These are phyloP conservation scores for Yoshiicerus persimilis DNA, from an alignment of 1,140 invertebrate species.

Conservation along the genomic window DNA sequence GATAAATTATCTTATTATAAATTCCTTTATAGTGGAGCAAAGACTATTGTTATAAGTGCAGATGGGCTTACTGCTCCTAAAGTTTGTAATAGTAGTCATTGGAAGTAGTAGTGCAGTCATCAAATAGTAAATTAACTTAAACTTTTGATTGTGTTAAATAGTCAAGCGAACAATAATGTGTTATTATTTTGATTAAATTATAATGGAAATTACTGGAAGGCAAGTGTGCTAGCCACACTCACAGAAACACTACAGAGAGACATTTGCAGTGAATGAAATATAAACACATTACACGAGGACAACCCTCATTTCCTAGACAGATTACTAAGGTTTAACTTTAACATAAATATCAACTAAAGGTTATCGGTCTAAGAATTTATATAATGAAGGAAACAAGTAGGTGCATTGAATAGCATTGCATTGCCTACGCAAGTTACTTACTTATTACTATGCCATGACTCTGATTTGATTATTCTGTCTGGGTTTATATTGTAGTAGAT, in stretches of 20 bases:
- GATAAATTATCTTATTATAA: not conserved
- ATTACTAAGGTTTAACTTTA: too few species aligned
- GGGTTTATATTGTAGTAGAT: not conserved
- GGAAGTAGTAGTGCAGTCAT: not conserved
- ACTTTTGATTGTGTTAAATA: not conserved
- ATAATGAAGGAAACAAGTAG: not conserved
- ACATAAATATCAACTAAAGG: not conserved
- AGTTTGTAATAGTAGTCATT: not conserved
- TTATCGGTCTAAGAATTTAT: not conserved
- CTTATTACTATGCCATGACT: not conserved
- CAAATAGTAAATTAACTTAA: not conserved
- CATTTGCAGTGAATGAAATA: not conserved
- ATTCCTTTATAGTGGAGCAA: not conserved
- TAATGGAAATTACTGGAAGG: not conserved
- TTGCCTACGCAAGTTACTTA: not conserved
- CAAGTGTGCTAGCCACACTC: not conserved
- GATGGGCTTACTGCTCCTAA: not conserved
- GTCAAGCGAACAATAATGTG: not conserved
- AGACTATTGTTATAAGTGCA: not conserved
- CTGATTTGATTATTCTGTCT: not conserved
- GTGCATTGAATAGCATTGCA: not conserved
- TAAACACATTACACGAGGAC: not conserved
- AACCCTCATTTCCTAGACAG: not conserved
- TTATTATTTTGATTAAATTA: constrained; percentile 20
- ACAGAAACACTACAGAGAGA: not conserved